Percentiles rank a stretch among this genome's conserved stretches.
Conservation (phyloP, 2,888 invertebrate species). For the Thyatira batis region DNA sequence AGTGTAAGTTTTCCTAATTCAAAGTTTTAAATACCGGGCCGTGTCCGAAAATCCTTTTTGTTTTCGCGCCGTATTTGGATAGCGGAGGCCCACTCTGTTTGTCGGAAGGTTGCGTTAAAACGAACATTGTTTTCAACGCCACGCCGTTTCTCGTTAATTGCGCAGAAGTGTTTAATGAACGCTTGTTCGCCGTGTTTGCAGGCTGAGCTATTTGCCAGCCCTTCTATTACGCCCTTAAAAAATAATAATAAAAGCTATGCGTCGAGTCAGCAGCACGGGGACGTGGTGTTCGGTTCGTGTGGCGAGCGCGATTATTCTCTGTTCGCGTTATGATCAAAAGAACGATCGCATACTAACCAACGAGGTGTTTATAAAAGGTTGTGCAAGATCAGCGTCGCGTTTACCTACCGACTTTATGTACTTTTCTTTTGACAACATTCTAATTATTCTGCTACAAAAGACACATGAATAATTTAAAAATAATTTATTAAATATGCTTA, state of each 20-base stretch:
- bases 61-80: slow-evolving; percentile 32
- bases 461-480: too few relatives aligned
- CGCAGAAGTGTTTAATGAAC: slow-evolving; percentile 69
- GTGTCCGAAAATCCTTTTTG: slow-evolving; percentile 27
- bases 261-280: slow-evolving; percentile 8
- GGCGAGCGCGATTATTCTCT: slow-evolving; percentile 22
- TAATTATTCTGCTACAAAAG: too few relatives aligned
- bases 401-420: neutral
- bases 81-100: slow-evolving; percentile 35
- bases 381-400: neutral
- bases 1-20: neutral
- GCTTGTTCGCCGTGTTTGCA: slow-evolving; percentile 57
- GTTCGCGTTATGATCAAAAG: slow-evolving; percentile 30
- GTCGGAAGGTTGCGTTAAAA: slow-evolving; percentile 44
- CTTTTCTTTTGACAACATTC: neutral
- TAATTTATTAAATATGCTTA: too few relatives aligned
- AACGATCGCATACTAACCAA: slow-evolving; percentile 2
- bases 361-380: slow-evolving; percentile 2
- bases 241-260: slow-evolving; percentile 24
- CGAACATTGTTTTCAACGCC: slow-evolving; percentile 55
- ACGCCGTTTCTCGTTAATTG: slow-evolving; percentile 56
- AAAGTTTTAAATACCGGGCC: slow-evolving; percentile 1
- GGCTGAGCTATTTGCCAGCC: slow-evolving; percentile 41
- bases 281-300: slow-evolving; percentile 14
- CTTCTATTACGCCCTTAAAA: slow-evolving; percentile 34